Conservation (phyloP, 2,888 invertebrate genomes). For the Eulithis prunata region DNA sequence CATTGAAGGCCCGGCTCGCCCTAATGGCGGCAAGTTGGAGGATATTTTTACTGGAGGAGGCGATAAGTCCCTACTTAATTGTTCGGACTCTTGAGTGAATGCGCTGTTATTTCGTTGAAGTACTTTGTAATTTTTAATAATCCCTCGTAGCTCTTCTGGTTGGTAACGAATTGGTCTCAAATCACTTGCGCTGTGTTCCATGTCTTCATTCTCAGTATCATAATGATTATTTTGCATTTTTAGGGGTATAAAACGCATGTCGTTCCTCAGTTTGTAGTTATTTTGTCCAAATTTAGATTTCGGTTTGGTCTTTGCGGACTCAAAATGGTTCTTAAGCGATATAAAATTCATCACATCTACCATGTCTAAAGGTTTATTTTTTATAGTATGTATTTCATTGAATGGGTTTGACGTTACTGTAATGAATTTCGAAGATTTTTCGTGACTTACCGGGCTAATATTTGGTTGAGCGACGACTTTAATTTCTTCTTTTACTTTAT, state of each 20-base stretch:
- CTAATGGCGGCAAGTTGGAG: constrained; percentile 69
- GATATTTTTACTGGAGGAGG: constrained; percentile 60
- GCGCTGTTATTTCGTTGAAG: constrained; percentile 67
- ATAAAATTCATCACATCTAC: constrained; percentile 70
- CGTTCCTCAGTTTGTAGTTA: constrained; percentile 53
- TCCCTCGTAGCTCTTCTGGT: constrained; percentile 66
- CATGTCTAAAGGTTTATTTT: constrained; percentile 65
- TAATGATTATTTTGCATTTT: constrained; percentile 50
- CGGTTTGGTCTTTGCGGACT: constrained; percentile 68
- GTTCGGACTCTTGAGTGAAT: constrained; percentile 54
- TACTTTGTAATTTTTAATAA: constrained; percentile 77
- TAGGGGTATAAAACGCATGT: constrained; percentile 52
- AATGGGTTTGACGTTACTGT: constrained; percentile 55
- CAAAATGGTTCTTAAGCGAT: constrained; percentile 69
- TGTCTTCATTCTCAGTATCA: constrained; percentile 48
- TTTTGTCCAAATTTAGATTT: constrained; percentile 48
- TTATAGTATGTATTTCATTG: constrained; percentile 57
- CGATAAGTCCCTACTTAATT: constrained; percentile 55
- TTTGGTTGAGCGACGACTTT: constrained; percentile 44
- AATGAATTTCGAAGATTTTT: constrained; percentile 60
- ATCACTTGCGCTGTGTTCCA: constrained; percentile 48
- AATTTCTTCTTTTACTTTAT: constrained; percentile 45
- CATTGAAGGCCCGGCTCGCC: constrained; percentile 75
- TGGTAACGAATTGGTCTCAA: constrained; percentile 55
- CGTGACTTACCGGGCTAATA: constrained; percentile 51